Base-by-base conservation (phyloP, 2,888 invertebrate genomes). In the Malthinus seriepunctatus region DNA sequence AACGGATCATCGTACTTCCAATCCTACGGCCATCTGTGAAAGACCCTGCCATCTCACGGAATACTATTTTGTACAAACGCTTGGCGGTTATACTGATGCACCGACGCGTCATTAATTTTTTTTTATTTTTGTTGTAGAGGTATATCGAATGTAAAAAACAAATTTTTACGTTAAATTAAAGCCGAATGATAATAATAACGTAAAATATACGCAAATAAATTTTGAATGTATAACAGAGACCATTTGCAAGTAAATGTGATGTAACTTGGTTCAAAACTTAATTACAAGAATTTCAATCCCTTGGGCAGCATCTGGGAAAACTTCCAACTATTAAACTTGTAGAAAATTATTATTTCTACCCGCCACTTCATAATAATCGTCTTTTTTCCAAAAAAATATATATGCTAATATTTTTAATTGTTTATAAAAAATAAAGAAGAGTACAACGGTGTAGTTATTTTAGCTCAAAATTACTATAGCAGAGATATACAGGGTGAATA, bases 241-340 rank as follows among this genome's bases (percentile, higher is more conserved):
- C 65, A 64, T 63, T 64, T 66, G 67, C 66, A 67, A 66, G 63
- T 62, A 66, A 69, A 69, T 63, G 67, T 63, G 64, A 66, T 69
- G 68, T 69, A 66, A 70, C 66, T 67, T 63, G 63, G 65, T 56
- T 60, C 63, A 60, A 71, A 73, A 71, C 71, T 72, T 72, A 72
- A 72, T 73, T 72, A 71, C 70, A 67, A 68, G 68, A 69, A 69
- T 68, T 68, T 64, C 63, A 65, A 68, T 68, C 68, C 70, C 68
- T 65, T 57, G 69, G 69, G 70, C 67, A 67, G 65, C 73, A 70
- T 70, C 70, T 73, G 73, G 66, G 68, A 71, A 67, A 69, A 70
- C 69, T 67, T 59, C 53, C 63, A 67, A 69, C 64, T 67, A 65
- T 66, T 62, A 63, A 67, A 70, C 62, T 68, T 69, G 65, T 62